Evolutionary conservation across 2,113 vertebrate genomes (phyloP).

Genomic region (Sinocyclocheilus maitianheensis): DNA sequence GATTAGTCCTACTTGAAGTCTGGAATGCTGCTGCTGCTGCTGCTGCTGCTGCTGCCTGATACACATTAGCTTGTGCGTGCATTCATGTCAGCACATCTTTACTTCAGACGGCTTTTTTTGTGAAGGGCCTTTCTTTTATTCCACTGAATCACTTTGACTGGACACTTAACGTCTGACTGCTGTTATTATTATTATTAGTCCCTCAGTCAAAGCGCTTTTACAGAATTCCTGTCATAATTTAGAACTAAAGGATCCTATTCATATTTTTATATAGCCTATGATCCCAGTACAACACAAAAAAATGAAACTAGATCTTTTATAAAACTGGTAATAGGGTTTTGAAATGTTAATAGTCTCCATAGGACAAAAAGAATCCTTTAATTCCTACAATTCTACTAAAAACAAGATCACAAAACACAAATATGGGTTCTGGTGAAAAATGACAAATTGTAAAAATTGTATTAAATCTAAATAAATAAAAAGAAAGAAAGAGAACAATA

Average conservation of each 20-base stretch:
- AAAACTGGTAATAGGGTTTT: not conserved
- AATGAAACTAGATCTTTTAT: not conserved
- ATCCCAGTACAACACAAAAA: not conserved
- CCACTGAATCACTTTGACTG: not conserved
- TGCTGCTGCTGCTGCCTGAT: not conserved
- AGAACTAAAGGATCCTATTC: not conserved
- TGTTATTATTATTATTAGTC: not conserved
- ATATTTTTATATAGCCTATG: not conserved
- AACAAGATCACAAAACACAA: not conserved
- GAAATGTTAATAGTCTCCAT: not conserved
- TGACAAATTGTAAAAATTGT: too few relatives aligned
- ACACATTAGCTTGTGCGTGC: conserved; percentile 4
- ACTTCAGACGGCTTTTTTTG: not conserved
- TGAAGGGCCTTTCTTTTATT: not conserved
- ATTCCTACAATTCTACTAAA: too few relatives aligned
- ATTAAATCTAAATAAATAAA: too few relatives aligned
- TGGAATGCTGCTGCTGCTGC: not conserved
- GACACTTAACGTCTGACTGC: not conserved
- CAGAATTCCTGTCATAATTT: not conserved
- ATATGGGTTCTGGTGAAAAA: not conserved
- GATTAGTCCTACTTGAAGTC: conserved; percentile 47
- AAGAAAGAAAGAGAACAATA: too few relatives aligned
- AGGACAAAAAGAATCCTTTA: not conserved
- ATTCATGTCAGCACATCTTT: not conserved
- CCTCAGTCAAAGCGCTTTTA: not conserved